These are phyloP conservation scores for Onychostruthus taczanowskii DNA, from an alignment of 2,113 vertebrate genomes.

Conservation along the genomic window DNA sequence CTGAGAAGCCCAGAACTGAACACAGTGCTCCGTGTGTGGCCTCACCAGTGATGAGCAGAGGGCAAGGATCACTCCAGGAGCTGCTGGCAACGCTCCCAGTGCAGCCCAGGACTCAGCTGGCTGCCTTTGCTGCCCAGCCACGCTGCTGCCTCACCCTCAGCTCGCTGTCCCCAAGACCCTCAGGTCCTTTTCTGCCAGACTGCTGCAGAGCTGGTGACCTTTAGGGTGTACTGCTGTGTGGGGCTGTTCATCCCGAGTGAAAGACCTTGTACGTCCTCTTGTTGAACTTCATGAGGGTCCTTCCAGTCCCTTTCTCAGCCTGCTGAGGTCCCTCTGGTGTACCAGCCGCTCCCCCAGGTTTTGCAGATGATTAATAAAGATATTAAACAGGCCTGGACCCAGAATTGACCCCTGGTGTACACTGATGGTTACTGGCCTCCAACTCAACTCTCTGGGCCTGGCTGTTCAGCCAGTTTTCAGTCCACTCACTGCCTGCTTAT, in stretches of 20 bases:
- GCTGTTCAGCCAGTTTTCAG: background rate
- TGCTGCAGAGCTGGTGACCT: background rate
- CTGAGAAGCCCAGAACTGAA: background rate
- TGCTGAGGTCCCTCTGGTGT: background rate
- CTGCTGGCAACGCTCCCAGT: background rate
- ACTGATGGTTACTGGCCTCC: background rate
- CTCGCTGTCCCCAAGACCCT: background rate
- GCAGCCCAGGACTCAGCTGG: background rate
- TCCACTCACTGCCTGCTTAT: background rate
- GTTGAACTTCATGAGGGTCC: background rate
- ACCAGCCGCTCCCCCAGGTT: background rate
- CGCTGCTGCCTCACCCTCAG: background rate
- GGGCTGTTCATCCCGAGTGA: background rate
- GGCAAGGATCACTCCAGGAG: background rate
- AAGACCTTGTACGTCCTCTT: background rate
- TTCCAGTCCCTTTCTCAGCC: background rate
- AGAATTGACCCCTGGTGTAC: background rate
- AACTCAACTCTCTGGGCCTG: background rate
- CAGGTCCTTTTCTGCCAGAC: background rate
- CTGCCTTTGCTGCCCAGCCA: background rate
- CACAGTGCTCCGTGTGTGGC: background rate
- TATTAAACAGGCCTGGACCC: background rate
- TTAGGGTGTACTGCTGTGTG: fast-evolving
- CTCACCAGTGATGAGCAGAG: background rate
- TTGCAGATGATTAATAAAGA: constrained; percentile 25